Conservation (phyloP, 2,797 vertebrate genomes). For the Smutsia temminckii region DNA sequence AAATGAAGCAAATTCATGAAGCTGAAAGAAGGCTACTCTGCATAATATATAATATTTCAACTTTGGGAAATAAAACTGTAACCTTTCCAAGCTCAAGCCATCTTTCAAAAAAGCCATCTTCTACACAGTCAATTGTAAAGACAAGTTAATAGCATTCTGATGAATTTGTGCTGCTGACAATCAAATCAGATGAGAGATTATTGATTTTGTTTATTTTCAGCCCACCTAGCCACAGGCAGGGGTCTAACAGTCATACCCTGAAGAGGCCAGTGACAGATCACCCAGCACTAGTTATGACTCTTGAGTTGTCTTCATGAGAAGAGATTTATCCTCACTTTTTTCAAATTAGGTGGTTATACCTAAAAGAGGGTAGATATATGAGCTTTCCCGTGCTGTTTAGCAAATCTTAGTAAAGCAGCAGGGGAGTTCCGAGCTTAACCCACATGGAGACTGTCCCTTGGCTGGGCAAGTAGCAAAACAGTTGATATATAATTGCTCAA, state of each 20-base stretch:
- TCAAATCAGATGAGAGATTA: neutral
- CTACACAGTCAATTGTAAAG: neutral
- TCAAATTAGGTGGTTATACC: neutral
- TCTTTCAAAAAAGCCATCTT: constrained; percentile 13
- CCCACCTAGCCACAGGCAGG: neutral
- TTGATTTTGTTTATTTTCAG: constrained; percentile 25
- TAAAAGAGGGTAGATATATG: constrained; percentile 24
- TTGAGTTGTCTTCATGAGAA: constrained; percentile 3
- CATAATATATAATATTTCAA: neutral
- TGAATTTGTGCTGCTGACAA: neutral
- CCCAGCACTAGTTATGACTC: neutral
- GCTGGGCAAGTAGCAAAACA: neutral
- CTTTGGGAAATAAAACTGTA: neutral
- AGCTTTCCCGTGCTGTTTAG: constrained; percentile 1
- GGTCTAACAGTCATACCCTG: neutral
- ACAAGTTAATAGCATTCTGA: neutral
- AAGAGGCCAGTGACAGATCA: neutral
- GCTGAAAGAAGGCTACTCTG: neutral
- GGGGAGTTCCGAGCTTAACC: neutral
- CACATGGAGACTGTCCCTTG: neutral
- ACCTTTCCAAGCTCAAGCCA: neutral
- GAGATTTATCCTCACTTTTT: constrained; percentile 13
- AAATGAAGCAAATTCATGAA: neutral
- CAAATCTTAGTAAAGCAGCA: neutral
- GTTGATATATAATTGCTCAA: neutral